These are phyloP conservation scores for Rhizomys pruinosus DNA, from an alignment of 2,113 vertebrate genomes.

Conservation along the genomic window DNA sequence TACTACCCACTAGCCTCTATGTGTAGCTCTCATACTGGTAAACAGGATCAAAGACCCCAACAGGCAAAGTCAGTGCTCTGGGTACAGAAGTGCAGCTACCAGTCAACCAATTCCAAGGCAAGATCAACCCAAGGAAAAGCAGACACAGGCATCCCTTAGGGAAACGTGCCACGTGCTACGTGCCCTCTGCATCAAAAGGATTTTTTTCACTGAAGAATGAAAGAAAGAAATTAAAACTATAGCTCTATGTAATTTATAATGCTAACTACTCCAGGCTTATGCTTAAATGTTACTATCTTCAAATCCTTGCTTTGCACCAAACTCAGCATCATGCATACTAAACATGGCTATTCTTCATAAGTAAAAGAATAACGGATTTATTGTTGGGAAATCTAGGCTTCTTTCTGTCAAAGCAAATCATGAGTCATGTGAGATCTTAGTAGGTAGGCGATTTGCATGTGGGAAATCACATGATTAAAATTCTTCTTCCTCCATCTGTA, in stretches of 20 bases:
- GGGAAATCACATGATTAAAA: not conserved
- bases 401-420: not conserved
- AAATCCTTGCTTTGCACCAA: not conserved
- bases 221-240: not conserved
- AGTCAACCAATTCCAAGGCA: not conserved
- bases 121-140: not conserved
- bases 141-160: not conserved
- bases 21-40: not conserved
- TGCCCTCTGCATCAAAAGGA: not conserved
- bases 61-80: not conserved
- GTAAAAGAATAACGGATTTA: not conserved
- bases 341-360: not conserved
- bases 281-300: not conserved
- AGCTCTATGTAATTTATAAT: not conserved
- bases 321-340: not conserved
- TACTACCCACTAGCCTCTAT: not conserved
- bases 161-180: too few relatives aligned
- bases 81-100: too few relatives aligned
- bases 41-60: not conserved
- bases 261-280: rapidly evolving
- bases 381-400: not conserved
- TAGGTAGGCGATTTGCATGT: not conserved
- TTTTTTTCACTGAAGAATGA: not conserved
- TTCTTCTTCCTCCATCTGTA: not conserved
- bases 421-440: not conserved